These are phyloP conservation scores for Capitulum mitella DNA, from an alignment of 2,888 invertebrate genomes.

Conservation along the genomic window DNA sequence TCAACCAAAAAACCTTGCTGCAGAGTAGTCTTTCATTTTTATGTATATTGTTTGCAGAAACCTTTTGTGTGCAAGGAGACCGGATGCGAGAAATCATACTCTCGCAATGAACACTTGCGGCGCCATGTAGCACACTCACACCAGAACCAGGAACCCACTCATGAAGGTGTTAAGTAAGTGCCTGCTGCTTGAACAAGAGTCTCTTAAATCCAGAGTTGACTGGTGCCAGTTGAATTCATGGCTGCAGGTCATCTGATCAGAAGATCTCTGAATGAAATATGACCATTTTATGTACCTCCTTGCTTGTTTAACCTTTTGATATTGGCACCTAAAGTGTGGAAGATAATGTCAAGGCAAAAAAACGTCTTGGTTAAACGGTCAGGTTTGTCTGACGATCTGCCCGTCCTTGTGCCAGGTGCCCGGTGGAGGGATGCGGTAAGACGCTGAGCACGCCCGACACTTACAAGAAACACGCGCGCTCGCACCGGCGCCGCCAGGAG, in stretches of 20 bases:
- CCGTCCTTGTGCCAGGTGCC: neutral
- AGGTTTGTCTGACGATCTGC: no score
- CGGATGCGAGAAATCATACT: neutral
- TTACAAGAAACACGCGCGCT: neutral
- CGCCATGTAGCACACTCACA: neutral
- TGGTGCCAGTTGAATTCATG: neutral
- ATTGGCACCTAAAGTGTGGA: neutral
- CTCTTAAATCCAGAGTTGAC: no score
- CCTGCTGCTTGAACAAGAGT: no score
- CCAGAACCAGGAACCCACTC: no score
- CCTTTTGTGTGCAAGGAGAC: neutral
- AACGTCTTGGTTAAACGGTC: neutral
- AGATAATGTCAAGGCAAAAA: neutral
- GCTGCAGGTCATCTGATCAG: neutral
- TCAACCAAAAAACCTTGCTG: no score
- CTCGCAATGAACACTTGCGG: neutral
- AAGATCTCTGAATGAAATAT: no score
- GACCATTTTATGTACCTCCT: no score
- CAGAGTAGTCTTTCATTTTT: neutral
- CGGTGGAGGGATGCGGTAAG: neutral
- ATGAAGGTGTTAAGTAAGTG: no score
- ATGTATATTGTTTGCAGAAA: neutral
- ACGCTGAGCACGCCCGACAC: neutral
- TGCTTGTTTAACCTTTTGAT: neutral
- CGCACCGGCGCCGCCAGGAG: constrained; percentile 5